Conservation (phyloP, 1,140 invertebrate genomes). For the Pachypsylla venusta region DNA sequence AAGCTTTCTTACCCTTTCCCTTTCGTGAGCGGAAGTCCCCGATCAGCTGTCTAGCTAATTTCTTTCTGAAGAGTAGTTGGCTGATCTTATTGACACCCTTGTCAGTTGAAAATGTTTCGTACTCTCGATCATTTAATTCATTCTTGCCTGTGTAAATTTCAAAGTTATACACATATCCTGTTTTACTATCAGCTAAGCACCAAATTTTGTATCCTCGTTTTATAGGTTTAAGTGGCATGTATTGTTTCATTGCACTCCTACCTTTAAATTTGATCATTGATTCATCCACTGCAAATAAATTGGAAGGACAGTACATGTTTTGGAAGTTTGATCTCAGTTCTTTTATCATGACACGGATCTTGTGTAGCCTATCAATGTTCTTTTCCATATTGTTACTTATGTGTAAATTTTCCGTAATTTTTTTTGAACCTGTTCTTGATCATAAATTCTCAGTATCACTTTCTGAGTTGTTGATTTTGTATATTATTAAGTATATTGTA, state of each 20-base stretch:
- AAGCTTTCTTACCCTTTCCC: too few species aligned
- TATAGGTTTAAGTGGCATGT: constrained; percentile 14
- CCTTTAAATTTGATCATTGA: constrained; percentile 16
- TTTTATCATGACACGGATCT: too few species aligned
- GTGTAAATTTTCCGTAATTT: too few species aligned
- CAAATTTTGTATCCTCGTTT: constrained; percentile 21
- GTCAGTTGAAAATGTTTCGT: neutral
- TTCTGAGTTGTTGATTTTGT: too few species aligned
- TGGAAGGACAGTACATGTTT: too few species aligned
- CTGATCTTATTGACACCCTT: neutral
- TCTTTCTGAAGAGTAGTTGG: neutral
- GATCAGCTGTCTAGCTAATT: neutral
- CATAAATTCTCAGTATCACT: too few species aligned
- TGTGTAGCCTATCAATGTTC: too few species aligned
- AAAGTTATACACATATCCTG: constrained; percentile 14
- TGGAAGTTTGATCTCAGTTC: neutral
- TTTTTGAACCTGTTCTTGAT: too few species aligned
- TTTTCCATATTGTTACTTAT: too few species aligned
- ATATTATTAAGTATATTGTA: too few species aligned
- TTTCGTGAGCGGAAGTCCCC: neutral
- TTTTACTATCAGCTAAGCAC: constrained; percentile 10
- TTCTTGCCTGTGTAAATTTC: constrained; percentile 16
- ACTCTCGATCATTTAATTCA: too few species aligned
- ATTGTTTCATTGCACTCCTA: constrained; percentile 14
- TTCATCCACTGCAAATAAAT: constrained; percentile 16